phyloP scores from a whole-genome alignment of 2,888 invertebrate genomes.

The Ischnura elegans region DNA sequence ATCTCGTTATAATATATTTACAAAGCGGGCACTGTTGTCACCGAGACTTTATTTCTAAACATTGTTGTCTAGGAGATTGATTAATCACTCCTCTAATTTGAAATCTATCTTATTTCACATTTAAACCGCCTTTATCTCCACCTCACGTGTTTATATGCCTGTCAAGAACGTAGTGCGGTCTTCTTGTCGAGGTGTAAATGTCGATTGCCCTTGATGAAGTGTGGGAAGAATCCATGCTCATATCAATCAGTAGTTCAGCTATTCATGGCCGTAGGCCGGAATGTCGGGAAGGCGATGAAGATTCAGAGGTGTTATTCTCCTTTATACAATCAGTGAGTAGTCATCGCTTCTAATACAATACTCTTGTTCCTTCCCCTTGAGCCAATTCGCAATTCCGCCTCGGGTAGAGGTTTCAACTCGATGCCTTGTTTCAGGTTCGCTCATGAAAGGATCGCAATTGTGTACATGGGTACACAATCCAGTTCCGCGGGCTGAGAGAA shows the following conservation, averaged over 20 bases:
- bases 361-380: neutral
- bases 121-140: too few species aligned
- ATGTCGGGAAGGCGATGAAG: neutral
- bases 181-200: too few species aligned
- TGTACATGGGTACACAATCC: neutral
- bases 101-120: too few species aligned
- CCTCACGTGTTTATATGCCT: too few species aligned
- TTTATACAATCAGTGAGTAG: neutral
- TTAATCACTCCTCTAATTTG: too few species aligned
- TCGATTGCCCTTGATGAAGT: too few species aligned
- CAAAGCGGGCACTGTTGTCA: too few species aligned
- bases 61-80: too few species aligned
- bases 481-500: neutral
- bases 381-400: neutral
- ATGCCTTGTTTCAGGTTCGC: neutral
- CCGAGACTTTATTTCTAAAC: too few species aligned
- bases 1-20: too few species aligned
- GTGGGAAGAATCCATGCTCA: too few species aligned
- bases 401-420: neutral
- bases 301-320: neutral
- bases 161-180: too few species aligned
- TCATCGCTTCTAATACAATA: neutral
- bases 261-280: neutral
- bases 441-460: neutral
- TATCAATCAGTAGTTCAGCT: neutral